Evolutionary conservation across 1,140 invertebrate species (phyloP), one percentile per base, ranked within the genome.

Genomic region (Heliconius congener): DNA sequence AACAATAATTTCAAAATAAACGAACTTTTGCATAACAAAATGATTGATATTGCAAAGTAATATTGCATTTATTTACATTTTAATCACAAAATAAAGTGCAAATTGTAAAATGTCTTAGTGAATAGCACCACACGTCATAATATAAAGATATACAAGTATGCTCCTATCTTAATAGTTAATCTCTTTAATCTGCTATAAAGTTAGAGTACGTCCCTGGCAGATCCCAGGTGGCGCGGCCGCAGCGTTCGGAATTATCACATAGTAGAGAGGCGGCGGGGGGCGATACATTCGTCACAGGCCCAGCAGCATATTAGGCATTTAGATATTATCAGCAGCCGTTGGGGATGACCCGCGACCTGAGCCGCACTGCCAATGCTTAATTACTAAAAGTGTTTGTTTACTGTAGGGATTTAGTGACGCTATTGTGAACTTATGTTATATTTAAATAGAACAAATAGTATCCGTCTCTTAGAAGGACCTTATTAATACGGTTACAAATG

Each of bases 201-300:
- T 87, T 72, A 46, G 79, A 93, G 81, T 94, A 80, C 90, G 90
- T 50, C 88, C 85, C 93, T 91, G 90, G 85, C 76, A 85, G 87
- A 90, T 94, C 93, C 92, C 93, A 94, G 93, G 93, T 94, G 93
- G 91, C 91, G 88, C 91, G 92, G 93, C 92, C 93, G 92, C 93
- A 94, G 93, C 93, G 93, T 94, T 94, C 93, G 93, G 92, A 92
- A 94, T 94, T 93, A 94, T 94, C 92, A 94, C 93, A 93, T 93
- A 93, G 93, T 93, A 90, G 90, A 88, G 88, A 86, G 83, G 81
- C 75, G 86, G 79, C 72, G 85, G 83, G 80, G 85, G 85, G 84
- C 82, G 81, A 93, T 93, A 93, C 92, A 93, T 93, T 93, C 93
- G 93, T 93, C 93, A 93, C 92, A 92, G 92, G 91, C 91, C 92